These are phyloP conservation scores for Agrochola circellaris DNA, from an alignment of 2,888 invertebrate genomes.

Conservation along the genomic window DNA sequence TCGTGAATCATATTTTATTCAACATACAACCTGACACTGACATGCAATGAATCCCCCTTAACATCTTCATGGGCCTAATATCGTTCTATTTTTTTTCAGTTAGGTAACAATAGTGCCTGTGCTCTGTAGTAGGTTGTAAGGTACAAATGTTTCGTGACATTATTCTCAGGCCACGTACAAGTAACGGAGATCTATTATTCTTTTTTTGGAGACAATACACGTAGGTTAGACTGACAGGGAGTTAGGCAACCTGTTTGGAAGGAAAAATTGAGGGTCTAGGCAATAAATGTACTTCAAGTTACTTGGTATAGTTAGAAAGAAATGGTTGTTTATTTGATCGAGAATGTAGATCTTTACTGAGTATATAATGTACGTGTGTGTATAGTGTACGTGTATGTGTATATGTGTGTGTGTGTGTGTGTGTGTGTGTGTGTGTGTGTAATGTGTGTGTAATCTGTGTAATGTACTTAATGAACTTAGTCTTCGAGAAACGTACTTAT, in stretches of 20 bases:
- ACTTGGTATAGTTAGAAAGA: background rate
- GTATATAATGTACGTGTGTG: too few species aligned
- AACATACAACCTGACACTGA: too few species aligned
- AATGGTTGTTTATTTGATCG: background rate
- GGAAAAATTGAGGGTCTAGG: constrained; percentile 6
- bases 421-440: too few species aligned
- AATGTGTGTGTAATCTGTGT: too few species aligned
- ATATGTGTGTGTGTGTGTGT: too few species aligned
- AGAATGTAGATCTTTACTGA: background rate
- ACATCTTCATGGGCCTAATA: background rate
- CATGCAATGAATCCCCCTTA: too few species aligned
- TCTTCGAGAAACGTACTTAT: background rate
- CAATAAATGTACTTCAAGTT: constrained; percentile 16
- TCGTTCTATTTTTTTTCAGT: too few species aligned
- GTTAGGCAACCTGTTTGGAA: constrained; percentile 3
- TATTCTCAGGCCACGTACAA: constrained; percentile 7
- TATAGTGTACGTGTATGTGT: too few species aligned
- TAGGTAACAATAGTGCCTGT: too few species aligned
- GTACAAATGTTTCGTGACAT: constrained; percentile 11
- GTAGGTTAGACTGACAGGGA: background rate
- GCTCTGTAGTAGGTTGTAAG: too few species aligned
- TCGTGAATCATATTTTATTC: too few species aligned
- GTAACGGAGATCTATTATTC: constrained; percentile 12
- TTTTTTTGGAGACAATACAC: constrained; percentile 10
- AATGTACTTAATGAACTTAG: background rate